Conservation (phyloP, 2,797 vertebrate genomes). For the Megaceryle alcyon region DNA sequence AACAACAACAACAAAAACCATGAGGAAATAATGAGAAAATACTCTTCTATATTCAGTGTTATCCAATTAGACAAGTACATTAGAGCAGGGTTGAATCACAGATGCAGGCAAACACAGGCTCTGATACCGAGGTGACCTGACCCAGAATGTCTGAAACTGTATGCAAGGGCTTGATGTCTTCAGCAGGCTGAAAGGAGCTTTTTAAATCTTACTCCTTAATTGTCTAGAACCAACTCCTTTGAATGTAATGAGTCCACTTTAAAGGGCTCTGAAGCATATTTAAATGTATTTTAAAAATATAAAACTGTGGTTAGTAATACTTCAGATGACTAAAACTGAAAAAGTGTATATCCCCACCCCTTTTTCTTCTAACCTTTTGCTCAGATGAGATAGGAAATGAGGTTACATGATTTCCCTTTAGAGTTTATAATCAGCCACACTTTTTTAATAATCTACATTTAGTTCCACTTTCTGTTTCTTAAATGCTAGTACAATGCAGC, state of each 20-base stretch:
- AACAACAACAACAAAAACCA: neutral
- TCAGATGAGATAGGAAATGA: conserved; percentile 10
- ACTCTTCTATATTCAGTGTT: neutral
- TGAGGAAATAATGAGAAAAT: neutral
- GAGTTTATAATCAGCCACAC: conserved; percentile 9
- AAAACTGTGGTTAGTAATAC: neutral
- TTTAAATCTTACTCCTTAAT: neutral
- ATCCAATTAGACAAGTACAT: neutral
- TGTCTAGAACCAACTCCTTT: neutral
- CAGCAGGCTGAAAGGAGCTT: neutral
- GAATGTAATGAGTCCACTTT: neutral
- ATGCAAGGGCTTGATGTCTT: neutral
- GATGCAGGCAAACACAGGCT: neutral
- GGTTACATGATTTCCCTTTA: conserved; percentile 21
- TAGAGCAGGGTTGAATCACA: neutral
- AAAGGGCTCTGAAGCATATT: neutral
- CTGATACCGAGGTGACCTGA: neutral
- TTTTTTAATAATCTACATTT: conserved; percentile 9
- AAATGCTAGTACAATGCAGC: neutral
- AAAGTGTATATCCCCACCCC: neutral
- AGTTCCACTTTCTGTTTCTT: conserved; percentile 38
- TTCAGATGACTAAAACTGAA: neutral
- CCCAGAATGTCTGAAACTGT: neutral
- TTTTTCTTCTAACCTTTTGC: neutral
- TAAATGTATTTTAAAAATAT: neutral